Evolutionary conservation across 2,797 vertebrate genomes (phyloP).

Genomic region (Dryobates pubescens): DNA sequence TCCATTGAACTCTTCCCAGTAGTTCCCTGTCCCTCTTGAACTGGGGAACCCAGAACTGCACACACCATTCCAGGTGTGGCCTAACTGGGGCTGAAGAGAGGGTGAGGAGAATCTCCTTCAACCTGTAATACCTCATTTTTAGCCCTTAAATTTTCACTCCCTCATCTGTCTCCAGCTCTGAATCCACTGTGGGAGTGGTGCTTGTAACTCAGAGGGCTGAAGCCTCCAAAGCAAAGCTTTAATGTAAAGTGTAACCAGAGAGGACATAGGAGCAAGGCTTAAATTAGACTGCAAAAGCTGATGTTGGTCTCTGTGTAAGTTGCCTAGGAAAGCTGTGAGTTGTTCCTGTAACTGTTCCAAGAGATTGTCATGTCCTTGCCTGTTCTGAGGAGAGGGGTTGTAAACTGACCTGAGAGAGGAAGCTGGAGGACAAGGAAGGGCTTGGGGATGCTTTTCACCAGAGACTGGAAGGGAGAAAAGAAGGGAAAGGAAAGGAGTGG

Average conservation of each 20-base stretch:
- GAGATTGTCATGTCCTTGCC: background rate
- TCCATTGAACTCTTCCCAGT: too few relatives aligned
- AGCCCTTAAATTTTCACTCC: background rate
- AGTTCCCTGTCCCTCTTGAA: too few relatives aligned
- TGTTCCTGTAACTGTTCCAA: slow-evolving; percentile 35
- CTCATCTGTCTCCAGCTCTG: background rate
- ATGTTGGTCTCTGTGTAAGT: background rate
- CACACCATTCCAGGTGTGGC: too few relatives aligned
- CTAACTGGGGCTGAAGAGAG: too few relatives aligned
- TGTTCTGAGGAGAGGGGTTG: background rate
- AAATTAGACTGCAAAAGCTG: slow-evolving; percentile 25
- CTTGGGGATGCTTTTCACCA: background rate
- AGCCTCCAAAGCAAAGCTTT: background rate
- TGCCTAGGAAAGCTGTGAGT: background rate
- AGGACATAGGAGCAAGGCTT: background rate
- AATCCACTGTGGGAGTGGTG: background rate
- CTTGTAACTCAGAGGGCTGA: background rate
- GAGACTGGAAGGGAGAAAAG: background rate
- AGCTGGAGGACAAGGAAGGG: background rate
- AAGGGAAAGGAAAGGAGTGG: rapidly evolving
- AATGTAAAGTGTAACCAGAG: slow-evolving; percentile 12
- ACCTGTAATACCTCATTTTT: background rate
- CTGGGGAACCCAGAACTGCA: too few relatives aligned
- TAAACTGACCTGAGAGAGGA: background rate
- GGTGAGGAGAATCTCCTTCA: too few relatives aligned